Evolutionary conservation across 2,888 invertebrate genomes (phyloP), one percentile per base, ranked within the genome.

Genomic region (Metalampra italica): DNA sequence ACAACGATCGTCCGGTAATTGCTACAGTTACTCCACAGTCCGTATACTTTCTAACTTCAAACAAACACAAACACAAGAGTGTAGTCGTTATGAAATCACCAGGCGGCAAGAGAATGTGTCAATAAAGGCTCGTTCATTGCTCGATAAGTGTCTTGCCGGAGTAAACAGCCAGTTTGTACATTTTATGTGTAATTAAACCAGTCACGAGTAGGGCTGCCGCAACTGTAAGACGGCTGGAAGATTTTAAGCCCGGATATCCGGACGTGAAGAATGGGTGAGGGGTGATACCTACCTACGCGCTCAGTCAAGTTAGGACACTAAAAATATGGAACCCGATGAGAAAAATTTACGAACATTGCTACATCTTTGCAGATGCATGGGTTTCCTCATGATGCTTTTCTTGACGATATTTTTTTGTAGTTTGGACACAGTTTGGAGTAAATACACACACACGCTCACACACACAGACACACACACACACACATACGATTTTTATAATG

Each of bases 181-280:
- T 72, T 85, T 84, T 82, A 82, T 81, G 78, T 82, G 79, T 75
- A 81, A 82, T 83, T 81, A 84, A 82, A 78, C 64, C 63, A 60
- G 58, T 56, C 42, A 12, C 11, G 7, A 0, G 22, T 39, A 52
- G 51, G 51, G 51, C 30, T 52, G 51, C 7, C 42, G 29, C 40
- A 29, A 29, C 3, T 14, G 14, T 34, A 11, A 11, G 34, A 34
- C 8, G 34, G 9, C 34, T 11, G 34, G 9, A 9, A 34, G 34
- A 11, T 11, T 34, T 11, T 22, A 22, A 22, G 22, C 22, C 22
- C 22, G 22, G 22, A 22, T 22, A 34, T 34, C 34, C 34, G 34
- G 34, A 34, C 34, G 34, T 11, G 34, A 34, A 9, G 34, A 34
- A 9, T n/a, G n/a, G n/a, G n/a, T n/a, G n/a, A 39, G 39, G 14